These are phyloP conservation scores for Phoxinus dragarum DNA, from an alignment of 2,797 vertebrate genomes.

Conservation along the genomic window DNA sequence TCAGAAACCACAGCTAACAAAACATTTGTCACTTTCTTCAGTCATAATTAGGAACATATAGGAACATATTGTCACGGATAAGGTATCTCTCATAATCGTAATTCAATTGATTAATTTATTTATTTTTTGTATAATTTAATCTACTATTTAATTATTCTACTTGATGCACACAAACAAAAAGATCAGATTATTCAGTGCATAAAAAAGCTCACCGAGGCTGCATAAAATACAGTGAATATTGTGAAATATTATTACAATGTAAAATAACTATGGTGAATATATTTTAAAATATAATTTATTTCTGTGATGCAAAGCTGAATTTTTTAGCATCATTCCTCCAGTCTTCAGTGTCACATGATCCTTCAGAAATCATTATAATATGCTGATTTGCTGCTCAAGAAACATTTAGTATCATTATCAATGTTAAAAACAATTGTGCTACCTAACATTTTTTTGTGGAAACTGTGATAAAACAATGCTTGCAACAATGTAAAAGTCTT, in stretches of 20 bases:
- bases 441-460: not conserved
- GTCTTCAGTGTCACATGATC: not conserved
- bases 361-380: not conserved
- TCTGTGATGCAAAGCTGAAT: not conserved
- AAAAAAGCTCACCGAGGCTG: not conserved
- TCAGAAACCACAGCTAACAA: conserved; percentile 9
- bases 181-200: not conserved
- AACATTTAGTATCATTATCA: not conserved
- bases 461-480: not conserved
- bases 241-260: not conserved
- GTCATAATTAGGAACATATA: not conserved
- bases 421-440: not conserved
- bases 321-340: not conserved
- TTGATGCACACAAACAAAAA: not conserved
- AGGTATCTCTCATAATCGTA: not conserved
- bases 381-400: not conserved
- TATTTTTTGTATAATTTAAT: not conserved
- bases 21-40: not conserved
- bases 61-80: no score
- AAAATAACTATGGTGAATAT: not conserved
- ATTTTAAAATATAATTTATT: not conserved
- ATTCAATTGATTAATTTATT: not conserved
- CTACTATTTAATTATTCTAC: not conserved
- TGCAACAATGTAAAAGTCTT: not conserved
- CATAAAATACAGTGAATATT: not conserved